These are phyloP conservation scores for Phalanger gymnotis DNA, from an alignment of 2,797 vertebrate species.

Conservation along the genomic window DNA sequence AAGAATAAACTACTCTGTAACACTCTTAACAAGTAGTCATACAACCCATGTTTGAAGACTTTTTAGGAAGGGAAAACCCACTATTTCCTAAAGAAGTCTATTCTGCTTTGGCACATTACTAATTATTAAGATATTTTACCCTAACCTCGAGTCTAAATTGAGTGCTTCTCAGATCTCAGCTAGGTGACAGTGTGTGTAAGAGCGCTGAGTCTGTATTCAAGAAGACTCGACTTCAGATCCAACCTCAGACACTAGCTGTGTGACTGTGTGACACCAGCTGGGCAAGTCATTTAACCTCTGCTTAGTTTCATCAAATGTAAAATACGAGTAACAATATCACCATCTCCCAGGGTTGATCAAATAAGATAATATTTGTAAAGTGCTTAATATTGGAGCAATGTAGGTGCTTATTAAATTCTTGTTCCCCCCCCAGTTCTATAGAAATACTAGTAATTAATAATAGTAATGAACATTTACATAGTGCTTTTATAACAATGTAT, in stretches of 20 bases:
- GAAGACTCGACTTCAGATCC: neutral
- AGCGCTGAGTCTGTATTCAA: neutral
- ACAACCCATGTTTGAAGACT: neutral
- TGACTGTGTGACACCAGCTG: neutral
- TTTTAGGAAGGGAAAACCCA: neutral
- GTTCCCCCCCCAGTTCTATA: too few relatives aligned
- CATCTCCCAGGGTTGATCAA: neutral
- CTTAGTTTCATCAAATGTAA: neutral
- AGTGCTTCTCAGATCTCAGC: neutral
- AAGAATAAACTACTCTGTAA: neutral
- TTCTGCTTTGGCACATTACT: neutral
- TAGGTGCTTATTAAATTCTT: too few relatives aligned
- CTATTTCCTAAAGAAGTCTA: neutral
- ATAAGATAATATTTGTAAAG: neutral
- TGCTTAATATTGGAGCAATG: neutral
- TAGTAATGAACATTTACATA: too few relatives aligned
- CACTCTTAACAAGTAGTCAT: neutral
- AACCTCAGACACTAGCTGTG: neutral
- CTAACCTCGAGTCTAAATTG: neutral
- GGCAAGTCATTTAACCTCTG: neutral
- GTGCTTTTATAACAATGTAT: too few relatives aligned
- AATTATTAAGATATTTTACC: neutral
- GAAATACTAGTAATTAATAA: too few relatives aligned
- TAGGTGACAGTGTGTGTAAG: neutral
- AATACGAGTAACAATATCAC: neutral